Conservation (phyloP, 2,888 invertebrate species). For the Leptogaster cylindrica region DNA sequence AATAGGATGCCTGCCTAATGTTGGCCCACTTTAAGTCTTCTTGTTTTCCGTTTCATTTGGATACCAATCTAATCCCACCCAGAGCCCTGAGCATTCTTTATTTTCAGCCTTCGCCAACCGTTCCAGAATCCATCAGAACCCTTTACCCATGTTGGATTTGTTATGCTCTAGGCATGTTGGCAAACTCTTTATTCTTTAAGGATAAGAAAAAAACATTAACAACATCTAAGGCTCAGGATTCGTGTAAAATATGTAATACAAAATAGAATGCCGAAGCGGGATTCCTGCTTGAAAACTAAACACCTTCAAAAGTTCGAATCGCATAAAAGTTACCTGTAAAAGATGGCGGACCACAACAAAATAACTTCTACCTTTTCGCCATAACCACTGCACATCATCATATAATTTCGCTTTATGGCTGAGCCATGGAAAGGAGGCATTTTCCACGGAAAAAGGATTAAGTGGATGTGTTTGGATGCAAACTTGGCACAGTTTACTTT, state of each 20-base stretch:
- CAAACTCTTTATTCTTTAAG: background rate
- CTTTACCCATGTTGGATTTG: background rate
- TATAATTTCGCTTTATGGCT: constrained; percentile 28
- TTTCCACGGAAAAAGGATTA: constrained; percentile 20
- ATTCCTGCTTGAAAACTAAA: background rate
- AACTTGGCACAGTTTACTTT: constrained; percentile 31
- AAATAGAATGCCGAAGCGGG: background rate
- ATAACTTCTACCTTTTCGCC: background rate
- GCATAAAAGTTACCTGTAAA: background rate
- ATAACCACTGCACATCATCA: constrained; percentile 18
- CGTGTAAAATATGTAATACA: background rate
- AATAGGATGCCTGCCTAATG: background rate
- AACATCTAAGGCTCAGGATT: constrained; percentile 8
- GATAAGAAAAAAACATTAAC: background rate
- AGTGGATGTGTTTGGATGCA: constrained; percentile 29
- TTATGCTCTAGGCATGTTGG: background rate
- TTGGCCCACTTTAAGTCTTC: constrained; percentile 31
- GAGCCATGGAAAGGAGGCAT: constrained; percentile 3
- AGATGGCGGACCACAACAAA: constrained; percentile 28
- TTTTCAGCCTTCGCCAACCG: background rate
- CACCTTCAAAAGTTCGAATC: background rate
- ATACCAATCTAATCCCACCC: constrained; percentile 10
- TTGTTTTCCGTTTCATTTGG: constrained; percentile 39
- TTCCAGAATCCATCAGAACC: constrained; percentile 14
- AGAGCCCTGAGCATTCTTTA: background rate